Percentiles rank a stretch among this genome's conserved stretches.
These are phyloP conservation scores for Camponotus vicinus DNA, from an alignment of 1,140 invertebrate genomes.

Conservation along the genomic window DNA sequence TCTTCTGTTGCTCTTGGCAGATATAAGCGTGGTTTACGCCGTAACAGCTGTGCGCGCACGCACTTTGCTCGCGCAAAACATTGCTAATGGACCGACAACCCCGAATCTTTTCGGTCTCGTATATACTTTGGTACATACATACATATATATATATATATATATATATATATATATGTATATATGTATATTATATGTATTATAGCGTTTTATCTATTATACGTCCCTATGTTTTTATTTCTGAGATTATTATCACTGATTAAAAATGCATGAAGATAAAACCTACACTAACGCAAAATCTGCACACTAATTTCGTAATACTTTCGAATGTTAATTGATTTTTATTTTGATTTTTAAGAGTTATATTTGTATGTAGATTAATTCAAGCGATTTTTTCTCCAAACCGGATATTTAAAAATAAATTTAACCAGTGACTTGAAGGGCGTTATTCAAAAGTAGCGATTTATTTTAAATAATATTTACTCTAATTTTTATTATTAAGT, in stretches of 20 bases:
- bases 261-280: neutral
- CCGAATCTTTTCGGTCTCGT: conserved; percentile 61
- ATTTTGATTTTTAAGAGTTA: neutral
- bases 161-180: no score
- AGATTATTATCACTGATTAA: neutral
- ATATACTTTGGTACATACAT: conserved; percentile 61
- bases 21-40: conserved; percentile 75
- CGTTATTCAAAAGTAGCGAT: neutral
- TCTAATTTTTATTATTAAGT: conserved; percentile 1
- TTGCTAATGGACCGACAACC: conserved; percentile 80
- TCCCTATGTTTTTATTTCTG: neutral
- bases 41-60: conserved; percentile 79
- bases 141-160: neutral
- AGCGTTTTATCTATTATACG: neutral
- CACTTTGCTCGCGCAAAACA: conserved; percentile 80
- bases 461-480: neutral
- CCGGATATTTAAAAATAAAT: neutral
- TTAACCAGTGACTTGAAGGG: neutral
- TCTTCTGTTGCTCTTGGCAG: conserved; percentile 75
- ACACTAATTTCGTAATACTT: neutral
- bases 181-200: neutral
- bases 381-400: neutral
- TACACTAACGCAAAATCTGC: neutral
- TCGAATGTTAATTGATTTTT: neutral
- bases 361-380: neutral